Evolutionary conservation across 2,113 vertebrate species (phyloP).

Genomic region (Pongo abelii): DNA sequence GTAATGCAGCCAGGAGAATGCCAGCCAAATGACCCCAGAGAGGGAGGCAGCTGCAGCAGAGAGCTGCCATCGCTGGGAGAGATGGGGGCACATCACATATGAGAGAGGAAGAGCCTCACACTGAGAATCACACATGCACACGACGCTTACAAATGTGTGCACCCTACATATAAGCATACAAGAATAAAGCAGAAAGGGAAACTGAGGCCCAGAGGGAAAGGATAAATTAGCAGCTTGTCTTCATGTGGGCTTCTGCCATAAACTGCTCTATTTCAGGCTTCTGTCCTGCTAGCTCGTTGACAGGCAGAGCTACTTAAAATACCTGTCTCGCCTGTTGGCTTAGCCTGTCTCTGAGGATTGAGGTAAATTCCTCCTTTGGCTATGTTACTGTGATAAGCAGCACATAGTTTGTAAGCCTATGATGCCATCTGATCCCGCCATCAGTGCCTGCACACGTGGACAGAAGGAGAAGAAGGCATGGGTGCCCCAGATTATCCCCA

Average conservation of each 20-base stretch:
- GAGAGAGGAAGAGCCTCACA: not conserved
- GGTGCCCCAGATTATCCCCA: accelerated
- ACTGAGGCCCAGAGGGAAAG: not conserved
- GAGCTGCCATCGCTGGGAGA: not conserved
- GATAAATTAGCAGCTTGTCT: not conserved
- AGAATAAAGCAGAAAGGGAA: not conserved
- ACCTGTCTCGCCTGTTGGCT: constrained; percentile 38
- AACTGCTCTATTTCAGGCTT: constrained; percentile 60
- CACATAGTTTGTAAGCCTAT: not conserved
- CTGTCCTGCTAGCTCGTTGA: not conserved
- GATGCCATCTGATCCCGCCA: not conserved
- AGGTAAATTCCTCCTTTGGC: constrained; percentile 14
- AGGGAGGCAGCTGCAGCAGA: not conserved
- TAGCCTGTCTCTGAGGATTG: not conserved
- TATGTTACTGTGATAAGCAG: not conserved
- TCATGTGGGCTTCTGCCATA: not conserved
- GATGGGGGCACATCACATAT: not conserved
- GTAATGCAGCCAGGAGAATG: not conserved
- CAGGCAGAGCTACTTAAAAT: constrained; percentile 73
- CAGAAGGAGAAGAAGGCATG: accelerated
- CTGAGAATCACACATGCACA: not conserved
- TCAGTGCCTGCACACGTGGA: not conserved
- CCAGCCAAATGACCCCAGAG: not conserved
- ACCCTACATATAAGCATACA: accelerated
- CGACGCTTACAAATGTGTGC: accelerated